Base-by-base conservation (phyloP, 2,888 invertebrate genomes). In the Nasonovia ribisnigri region DNA sequence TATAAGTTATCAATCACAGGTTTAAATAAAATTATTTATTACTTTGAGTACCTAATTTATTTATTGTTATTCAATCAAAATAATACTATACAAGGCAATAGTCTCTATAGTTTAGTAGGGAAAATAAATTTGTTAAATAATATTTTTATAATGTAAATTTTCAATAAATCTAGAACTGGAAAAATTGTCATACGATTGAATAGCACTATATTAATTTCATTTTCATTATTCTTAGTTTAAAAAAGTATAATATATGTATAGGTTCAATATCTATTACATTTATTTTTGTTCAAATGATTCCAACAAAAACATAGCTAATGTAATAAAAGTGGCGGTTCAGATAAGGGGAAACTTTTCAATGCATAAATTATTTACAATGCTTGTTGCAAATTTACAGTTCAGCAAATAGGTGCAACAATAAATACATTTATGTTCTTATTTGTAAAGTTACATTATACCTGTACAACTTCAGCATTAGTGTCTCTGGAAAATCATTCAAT, bases 401-500 rank as follows among this genome's bases (percentile, higher is more conserved):
- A 67, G 60, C 13, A 3, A n/a, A 4, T n/a, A 60, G 13, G 29
- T 4, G 13, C 16, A 67, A 67, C 16, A 67, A n/a, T 67, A n/a
- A 5, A 16, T n/a, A n/a, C 16, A 67, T 60, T 67, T 60, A 16
- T n/a, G 16, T 67, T n/a, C 67, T 67, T 67, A 60, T 84, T 67
- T n/a, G 8, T 51, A 16, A 60, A 87, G 5, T 36, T 26, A 87
- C 54, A 88, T 77, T 43, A 57, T 96, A 96, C 95, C 96, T 96
- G 95, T 97, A 98, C 90, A 97, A 96, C 90, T 96, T 95, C 4
- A 98, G 98, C 95, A 96, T 96, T 24, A 97, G 96, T 0, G 97
- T 97, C 96, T 98, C 98, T 26, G 98, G 98, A 95, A 98, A 96
- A 95, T 97, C 97, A 93, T 97, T 96, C 84, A 97, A 95, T 54